Base-by-base conservation (phyloP, 2,888 invertebrate species). In the Celastrina argiolus region DNA sequence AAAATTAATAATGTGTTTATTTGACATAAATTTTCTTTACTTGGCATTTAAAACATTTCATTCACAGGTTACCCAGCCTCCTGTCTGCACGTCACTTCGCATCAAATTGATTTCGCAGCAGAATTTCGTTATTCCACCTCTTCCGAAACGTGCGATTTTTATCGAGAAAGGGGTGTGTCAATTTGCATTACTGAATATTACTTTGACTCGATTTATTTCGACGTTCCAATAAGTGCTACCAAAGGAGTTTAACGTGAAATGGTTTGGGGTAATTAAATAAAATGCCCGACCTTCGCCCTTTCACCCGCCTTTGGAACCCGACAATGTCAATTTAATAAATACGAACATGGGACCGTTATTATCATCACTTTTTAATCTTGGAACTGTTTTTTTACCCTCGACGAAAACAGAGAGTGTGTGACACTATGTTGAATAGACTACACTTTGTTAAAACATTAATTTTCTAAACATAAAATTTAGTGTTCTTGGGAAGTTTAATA, bases 201-300 rank as follows among this genome's bases (percentile, higher is more conserved):
- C 61, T 61, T 61, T 61, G 36, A 61, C 61, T 61, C 61, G 39
- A 61, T 61, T 61, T 61, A 31, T 36, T 61, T 61, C 18, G 61
- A 61, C 61, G 36, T 61, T 61, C 14, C 36, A 36, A 36, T 39
- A 39, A 61, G 39, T 18, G 34, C 34, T 16, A 31, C 34, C 34
- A 59, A 31, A 51, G 51, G 31, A 59, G 18, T 59, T 59, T 34
- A 59, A 59, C 16, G 59, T 34, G 10, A 28, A 31, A 59, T n/a
- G 34, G 18, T 51, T 22, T 36, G 36, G 12, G 51, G 51, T 51
- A 22, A 26, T 51, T 51, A 51, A 51, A 51, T 51, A 51, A 51
- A 36, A 12, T 2, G 36, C 7, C 45, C 18, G 51, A 51, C 51
- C 22, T 18, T 51, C 12, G 51, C 51, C 12, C 1, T 51, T 51